Evolutionary conservation across 2,888 invertebrate species (phyloP).

Genomic region (Lasioglossum marginatum): DNA sequence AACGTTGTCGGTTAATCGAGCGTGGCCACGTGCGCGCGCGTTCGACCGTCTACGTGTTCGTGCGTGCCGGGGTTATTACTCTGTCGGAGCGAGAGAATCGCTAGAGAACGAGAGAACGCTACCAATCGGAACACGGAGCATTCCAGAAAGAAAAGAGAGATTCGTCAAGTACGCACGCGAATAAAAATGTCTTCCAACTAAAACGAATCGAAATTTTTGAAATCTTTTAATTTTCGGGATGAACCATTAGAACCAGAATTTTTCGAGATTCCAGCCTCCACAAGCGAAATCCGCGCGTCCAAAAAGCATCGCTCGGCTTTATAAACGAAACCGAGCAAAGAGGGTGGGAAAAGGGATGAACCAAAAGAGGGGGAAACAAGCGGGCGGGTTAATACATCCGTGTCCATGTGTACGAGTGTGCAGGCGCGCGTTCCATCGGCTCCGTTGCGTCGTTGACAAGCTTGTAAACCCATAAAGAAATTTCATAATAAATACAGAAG

Average conservation of each 20-base stretch:
- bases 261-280: neutral
- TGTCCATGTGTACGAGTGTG: constrained; percentile 3
- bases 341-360: neutral
- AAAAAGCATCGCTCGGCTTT: neutral
- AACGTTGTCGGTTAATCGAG: constrained; percentile 72
- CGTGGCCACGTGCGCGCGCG: constrained; percentile 22
- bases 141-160: neutral
- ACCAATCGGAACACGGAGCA: neutral
- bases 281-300: neutral
- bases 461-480: constrained; percentile 84
- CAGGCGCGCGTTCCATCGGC: constrained; percentile 46
- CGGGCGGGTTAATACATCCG: constrained; percentile 56
- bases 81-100: constrained; percentile 65
- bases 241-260: neutral
- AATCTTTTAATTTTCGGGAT: neutral
- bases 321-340: neutral
- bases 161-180: neutral
- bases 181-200: neutral
- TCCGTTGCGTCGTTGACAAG: constrained; percentile 75
- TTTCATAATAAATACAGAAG: constrained; percentile 82
- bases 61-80: constrained; percentile 70
- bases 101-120: neutral
- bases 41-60: constrained; percentile 24
- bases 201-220: neutral
- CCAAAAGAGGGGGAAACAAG: constrained; percentile 16